Evolutionary conservation across 2,113 vertebrate genomes (phyloP).

Genomic region (Xenopus borealis): DNA sequence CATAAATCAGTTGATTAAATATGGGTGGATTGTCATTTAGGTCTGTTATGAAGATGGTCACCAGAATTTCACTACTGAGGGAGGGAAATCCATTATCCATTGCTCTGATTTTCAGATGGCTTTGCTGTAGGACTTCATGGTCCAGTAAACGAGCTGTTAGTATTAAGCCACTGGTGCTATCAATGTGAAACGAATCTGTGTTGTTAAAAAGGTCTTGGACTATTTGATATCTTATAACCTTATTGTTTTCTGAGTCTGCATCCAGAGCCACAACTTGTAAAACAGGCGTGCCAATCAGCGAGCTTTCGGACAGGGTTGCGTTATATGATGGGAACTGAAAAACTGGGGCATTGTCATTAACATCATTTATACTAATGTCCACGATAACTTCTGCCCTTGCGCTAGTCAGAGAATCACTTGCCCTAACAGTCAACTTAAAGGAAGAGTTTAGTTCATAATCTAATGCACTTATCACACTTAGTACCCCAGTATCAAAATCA

Average conservation of each 20-base stretch:
- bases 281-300: slow-evolving; percentile 91
- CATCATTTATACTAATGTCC: slow-evolving; percentile 81
- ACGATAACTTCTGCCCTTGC: slow-evolving; percentile 90
- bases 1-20: slow-evolving; percentile 94
- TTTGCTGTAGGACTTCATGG: slow-evolving; percentile 81
- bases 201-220: slow-evolving; percentile 85
- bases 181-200: slow-evolving; percentile 95
- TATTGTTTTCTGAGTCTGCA: slow-evolving; percentile 87
- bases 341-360: slow-evolving; percentile 89
- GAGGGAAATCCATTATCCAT: slow-evolving; percentile 89
- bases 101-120: slow-evolving; percentile 83
- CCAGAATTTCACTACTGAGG: slow-evolving; percentile 81
- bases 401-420: slow-evolving; percentile 88
- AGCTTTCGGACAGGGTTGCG: slow-evolving; percentile 85
- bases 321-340: slow-evolving; percentile 80
- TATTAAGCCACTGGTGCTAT: slow-evolving; percentile 90
- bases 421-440: slow-evolving; percentile 84
- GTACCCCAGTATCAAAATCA: slow-evolving; percentile 92
- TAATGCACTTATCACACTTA: slow-evolving; percentile 82
- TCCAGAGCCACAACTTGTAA: slow-evolving; percentile 87
- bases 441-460: slow-evolving; percentile 80
- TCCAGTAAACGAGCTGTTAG: slow-evolving; percentile 90
- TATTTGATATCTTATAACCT: slow-evolving; percentile 85
- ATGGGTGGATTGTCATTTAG: slow-evolving; percentile 92
- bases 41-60: slow-evolving; percentile 83